These are phyloP conservation scores for Cassiopea xamachana DNA, from an alignment of 30 jellyfish, hydroid and myxozoan species.

Conservation along the genomic window DNA sequence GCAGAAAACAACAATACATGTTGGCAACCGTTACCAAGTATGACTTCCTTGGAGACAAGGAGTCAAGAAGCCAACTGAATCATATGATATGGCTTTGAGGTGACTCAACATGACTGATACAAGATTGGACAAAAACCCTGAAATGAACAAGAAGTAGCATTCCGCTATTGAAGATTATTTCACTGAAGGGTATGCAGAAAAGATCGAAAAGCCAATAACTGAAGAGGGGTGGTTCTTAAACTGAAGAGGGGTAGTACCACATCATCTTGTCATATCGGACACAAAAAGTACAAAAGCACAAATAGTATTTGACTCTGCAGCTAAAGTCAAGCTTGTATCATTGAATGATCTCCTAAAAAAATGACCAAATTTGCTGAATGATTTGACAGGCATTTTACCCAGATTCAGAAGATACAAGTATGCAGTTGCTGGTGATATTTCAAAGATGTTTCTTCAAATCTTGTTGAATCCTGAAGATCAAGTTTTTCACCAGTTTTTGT, in stretches of 20 bases:
- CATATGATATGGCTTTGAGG: conserved; percentile 26
- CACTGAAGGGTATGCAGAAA: conserved; percentile 23
- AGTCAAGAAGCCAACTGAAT: conserved; percentile 9
- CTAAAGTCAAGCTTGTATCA: conserved; percentile 41
- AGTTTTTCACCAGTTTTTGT: conserved; percentile 42
- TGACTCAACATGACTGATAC: conserved; percentile 11
- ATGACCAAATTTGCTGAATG: conserved; percentile 52
- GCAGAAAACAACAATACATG: not conserved
- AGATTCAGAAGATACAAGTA: conserved; percentile 42
- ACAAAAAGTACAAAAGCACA: conserved; percentile 34
- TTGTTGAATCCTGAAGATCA: conserved; percentile 46
- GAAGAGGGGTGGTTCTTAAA: conserved; percentile 17
- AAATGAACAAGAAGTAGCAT: not conserved
- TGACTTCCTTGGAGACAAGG: not conserved
- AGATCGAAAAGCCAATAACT: not conserved
- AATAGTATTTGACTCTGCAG: conserved; percentile 53
- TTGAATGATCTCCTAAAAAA: conserved; percentile 15
- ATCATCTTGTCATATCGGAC: conserved; percentile 6
- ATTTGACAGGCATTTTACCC: conserved; percentile 47
- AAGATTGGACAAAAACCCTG: conserved; percentile 19
- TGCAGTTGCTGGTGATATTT: conserved; percentile 44
- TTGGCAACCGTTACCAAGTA: conserved; percentile 1
- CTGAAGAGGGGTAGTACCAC: conserved; percentile 17
- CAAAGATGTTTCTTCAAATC: conserved; percentile 55
- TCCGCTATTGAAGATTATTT: conserved; percentile 2